These are phyloP conservation scores for Lycaena phlaeas DNA, from an alignment of 2,888 invertebrate genomes.

Conservation along the genomic window DNA sequence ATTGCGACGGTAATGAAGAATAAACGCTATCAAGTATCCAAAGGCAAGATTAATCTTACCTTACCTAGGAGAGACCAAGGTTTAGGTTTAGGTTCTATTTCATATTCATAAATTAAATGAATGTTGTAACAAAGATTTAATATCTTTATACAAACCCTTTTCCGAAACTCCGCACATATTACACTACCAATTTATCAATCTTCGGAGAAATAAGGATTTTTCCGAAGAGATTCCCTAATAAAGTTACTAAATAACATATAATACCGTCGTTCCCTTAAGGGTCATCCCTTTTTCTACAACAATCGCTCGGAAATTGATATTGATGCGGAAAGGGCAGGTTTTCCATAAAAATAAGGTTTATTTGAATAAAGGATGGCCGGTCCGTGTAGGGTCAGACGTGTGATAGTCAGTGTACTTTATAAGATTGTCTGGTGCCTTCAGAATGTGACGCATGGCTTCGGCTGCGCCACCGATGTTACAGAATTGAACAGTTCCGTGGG, in stretches of 20 bases:
- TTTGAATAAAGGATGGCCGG: slow-evolving; percentile 71
- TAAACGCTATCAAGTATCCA: no score
- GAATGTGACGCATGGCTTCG: slow-evolving; percentile 36
- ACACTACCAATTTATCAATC: slow-evolving; percentile 13
- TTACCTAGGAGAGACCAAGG: no score
- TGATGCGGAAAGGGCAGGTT: slow-evolving; percentile 71
- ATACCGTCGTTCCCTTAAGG: slow-evolving; percentile 56
- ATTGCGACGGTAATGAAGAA: no score
- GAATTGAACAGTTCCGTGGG: no score
- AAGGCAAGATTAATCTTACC: no score
- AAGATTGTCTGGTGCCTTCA: slow-evolving; percentile 47
- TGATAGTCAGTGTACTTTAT: slow-evolving; percentile 52
- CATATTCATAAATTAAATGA: no score
- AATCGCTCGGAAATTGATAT: slow-evolving; percentile 72
- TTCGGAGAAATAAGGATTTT: slow-evolving; percentile 23
- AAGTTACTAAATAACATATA: slow-evolving; percentile 58
- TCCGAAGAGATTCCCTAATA: slow-evolving; percentile 55
- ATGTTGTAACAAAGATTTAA: no score
- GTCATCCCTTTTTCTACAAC: slow-evolving; percentile 73
- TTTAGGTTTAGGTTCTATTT: no score
- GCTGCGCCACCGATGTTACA: neutral
- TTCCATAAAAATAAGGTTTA: slow-evolving; percentile 74
- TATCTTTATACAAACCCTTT: neutral
- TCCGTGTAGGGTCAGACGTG: slow-evolving; percentile 49
- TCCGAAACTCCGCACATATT: slow-evolving; percentile 7